Evolutionary conservation across 2,888 invertebrate species (phyloP), one percentile per base, ranked within the genome.

Genomic region (Napeogenes sylphis): DNA sequence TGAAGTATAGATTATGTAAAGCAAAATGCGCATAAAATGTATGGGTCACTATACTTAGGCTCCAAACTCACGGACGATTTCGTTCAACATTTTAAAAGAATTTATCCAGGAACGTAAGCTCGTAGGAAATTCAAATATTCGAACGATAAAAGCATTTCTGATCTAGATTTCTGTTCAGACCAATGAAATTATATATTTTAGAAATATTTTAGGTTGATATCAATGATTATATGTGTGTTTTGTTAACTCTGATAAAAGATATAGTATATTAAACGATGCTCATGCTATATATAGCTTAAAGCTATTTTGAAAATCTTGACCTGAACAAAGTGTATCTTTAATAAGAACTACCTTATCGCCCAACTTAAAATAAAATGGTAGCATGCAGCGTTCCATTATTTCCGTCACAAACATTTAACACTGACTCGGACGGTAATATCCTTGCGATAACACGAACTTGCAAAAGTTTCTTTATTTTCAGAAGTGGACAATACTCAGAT

Each of bases 41-140:
- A 67, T 69, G 71, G 76, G 78, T 78, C 77, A 80, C 77, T 80
- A 74, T 79, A 75, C 76, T 80, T 75, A 79, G 74, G 74, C 76
- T 68, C 67, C 69, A 59, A 65, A 65, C 70, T 71, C 70, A 70
- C 69, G 69, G 71, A 66, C 73, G 77, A 82, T 79, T 81, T 79
- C 73, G 75, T 73, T 74, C 74, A 69, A 74, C 75, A 77, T 79
- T 76, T 80, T 76, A 78, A 78, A 77, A 77, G 81, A 83, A 83
- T 84, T 83, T 79, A 76, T 80, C 78, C 71, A 78, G 74, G 78
- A 76, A 76, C 79, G 76, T 70, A 76, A 80, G 77, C 77, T 75
- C 70, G 76, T 71, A 75, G 76, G 75, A 82, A 83, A 84, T 83
- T 85, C 85, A 84, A 86, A 87, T 85, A 82, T 78, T 80, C 70